These are phyloP conservation scores for Gnathonemus echidnorhynchus DNA, from an alignment of 2,113 vertebrate genomes.

Conservation along the genomic window DNA sequence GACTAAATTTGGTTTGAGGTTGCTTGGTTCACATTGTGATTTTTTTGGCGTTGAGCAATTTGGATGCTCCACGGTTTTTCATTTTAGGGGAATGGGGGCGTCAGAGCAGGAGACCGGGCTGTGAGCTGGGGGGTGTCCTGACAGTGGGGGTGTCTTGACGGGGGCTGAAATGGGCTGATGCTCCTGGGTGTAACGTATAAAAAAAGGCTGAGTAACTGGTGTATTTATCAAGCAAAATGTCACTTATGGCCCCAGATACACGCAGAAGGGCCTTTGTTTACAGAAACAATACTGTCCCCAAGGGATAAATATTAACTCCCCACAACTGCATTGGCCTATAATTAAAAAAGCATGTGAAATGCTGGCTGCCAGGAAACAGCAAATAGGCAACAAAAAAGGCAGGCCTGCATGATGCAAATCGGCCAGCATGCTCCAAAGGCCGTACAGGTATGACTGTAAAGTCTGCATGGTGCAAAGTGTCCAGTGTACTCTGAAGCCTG, in stretches of 20 bases:
- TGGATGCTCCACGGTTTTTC: neutral
- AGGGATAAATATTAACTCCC: conserved; percentile 7
- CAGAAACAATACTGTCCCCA: neutral
- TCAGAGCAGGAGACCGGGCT: neutral
- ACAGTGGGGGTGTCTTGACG: neutral
- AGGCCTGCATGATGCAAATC: neutral
- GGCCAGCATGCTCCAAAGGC: neutral
- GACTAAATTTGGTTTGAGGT: neutral
- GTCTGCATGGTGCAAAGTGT: neutral
- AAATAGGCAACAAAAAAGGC: neutral
- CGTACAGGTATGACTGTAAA: neutral
- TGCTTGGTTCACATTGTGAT: neutral
- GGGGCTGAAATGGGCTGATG: neutral
- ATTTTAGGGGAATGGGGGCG: neutral
- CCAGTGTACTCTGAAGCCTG: neutral
- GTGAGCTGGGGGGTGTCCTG: neutral
- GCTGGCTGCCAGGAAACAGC: neutral
- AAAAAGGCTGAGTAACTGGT: neutral
- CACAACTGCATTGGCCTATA: neutral
- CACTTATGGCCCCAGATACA: neutral
- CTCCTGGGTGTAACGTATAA: neutral
- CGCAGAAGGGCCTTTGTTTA: neutral
- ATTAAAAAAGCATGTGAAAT: neutral
- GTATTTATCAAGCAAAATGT: neutral
- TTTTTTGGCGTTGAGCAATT: neutral